A percentile compares a stretch with the other conserved stretches of the same genome.
Conservation (phyloP, 2,797 vertebrate genomes). For the Anniella stebbinsi region DNA sequence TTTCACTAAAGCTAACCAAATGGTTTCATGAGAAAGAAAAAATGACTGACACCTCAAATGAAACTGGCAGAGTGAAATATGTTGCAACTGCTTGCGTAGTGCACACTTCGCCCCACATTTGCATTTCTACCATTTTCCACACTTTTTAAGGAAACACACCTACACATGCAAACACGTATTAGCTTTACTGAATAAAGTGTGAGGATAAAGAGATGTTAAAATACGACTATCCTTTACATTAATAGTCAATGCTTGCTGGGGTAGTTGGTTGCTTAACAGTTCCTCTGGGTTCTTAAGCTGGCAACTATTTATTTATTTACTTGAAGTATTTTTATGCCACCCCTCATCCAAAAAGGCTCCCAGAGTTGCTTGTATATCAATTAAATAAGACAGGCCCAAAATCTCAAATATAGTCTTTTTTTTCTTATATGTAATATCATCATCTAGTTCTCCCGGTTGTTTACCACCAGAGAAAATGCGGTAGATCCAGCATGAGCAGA, state of each 20-base stretch:
- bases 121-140: neutral
- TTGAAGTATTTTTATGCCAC: too few species aligned
- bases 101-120: neutral
- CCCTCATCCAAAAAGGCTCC: too few species aligned
- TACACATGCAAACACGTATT: neutral
- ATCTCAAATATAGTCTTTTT: neutral
- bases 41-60: neutral
- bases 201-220: neutral
- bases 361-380: too few species aligned
- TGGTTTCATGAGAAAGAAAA: neutral
- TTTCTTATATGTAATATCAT: neutral
- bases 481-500: neutral
- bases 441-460: neutral
- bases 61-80: neutral
- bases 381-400: neutral
- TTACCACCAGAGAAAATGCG: neutral
- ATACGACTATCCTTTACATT: neutral
- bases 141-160: neutral
- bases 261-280: neutral
- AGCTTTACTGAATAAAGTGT: neutral
- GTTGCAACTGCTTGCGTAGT: neutral
- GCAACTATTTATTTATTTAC: neutral
- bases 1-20: slow-evolving; percentile 10
- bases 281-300: neutral
- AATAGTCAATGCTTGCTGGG: neutral